phyloP scores from a whole-genome alignment of 2,888 invertebrate species.

The Phaedon cochleariae region DNA sequence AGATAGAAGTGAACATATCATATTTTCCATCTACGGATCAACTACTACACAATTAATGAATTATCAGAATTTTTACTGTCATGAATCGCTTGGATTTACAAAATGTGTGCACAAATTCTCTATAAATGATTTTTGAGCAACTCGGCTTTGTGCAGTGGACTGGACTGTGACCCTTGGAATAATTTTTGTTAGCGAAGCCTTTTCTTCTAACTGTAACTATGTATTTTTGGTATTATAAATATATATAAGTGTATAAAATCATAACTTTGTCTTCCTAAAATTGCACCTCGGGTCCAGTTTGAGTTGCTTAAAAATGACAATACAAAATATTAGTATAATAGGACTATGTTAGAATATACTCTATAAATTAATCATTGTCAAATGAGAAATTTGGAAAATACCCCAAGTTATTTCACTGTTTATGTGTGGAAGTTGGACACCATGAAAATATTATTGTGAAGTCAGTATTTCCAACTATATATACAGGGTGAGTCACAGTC shows the following conservation, averaged over 20 bases:
- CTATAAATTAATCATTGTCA: constrained; percentile 31
- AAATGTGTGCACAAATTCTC: constrained; percentile 42
- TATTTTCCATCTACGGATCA: too few species aligned
- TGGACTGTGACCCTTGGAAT: constrained; percentile 44
- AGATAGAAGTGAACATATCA: too few species aligned
- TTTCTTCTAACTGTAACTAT: constrained; percentile 39
- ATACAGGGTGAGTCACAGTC: too few species aligned
- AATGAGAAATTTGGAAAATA: constrained; percentile 29
- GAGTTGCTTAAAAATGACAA: constrained; percentile 49
- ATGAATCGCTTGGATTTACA: constrained; percentile 29
- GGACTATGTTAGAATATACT: constrained; percentile 35
- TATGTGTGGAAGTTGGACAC: not conserved
- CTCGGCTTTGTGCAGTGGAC: constrained; percentile 37
- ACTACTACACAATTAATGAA: too few species aligned
- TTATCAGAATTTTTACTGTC: not conserved
- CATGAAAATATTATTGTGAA: too few species aligned
- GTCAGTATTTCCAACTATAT: not conserved
- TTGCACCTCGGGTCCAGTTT: constrained; percentile 46
- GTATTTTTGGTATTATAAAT: constrained; percentile 43
- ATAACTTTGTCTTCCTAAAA: constrained; percentile 48
- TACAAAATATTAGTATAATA: constrained; percentile 40
- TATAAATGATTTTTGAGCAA: constrained; percentile 38
- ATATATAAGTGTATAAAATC: constrained; percentile 37
- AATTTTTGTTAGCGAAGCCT: constrained; percentile 43
- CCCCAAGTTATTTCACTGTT: not conserved